Evolutionary conservation across 1,140 invertebrate genomes (phyloP).

Genomic region (Doryteuthis pealeii): DNA sequence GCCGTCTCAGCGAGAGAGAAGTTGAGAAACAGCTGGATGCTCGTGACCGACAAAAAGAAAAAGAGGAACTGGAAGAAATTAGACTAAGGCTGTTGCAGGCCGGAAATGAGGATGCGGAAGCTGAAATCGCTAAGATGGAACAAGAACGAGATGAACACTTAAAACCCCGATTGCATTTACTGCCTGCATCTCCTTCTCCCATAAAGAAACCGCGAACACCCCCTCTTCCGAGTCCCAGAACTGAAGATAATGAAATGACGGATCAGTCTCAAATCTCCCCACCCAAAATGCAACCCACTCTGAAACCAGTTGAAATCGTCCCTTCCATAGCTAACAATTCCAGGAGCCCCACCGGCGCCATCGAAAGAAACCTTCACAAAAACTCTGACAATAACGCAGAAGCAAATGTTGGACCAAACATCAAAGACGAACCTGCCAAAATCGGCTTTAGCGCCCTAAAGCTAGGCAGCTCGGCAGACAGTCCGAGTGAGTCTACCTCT

Average conservation of each 20-base stretch:
- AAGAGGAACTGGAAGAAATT: conserved; percentile 89
- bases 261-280: conserved; percentile 17
- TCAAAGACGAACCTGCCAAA: conserved; percentile 41
- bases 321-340: conserved; percentile 26
- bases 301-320: conserved; percentile 36
- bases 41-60: conserved; percentile 85
- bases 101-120: conserved; percentile 77
- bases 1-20: conserved; percentile 84
- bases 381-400: conserved; percentile 25
- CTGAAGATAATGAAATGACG: conserved; percentile 22
- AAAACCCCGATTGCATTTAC: conserved; percentile 67
- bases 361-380: conserved; percentile 26
- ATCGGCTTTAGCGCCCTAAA: conserved; percentile 48
- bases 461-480: conserved; percentile 37
- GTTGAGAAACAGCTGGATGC: conserved; percentile 89
- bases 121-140: conserved; percentile 74
- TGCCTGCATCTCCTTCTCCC: conserved; percentile 29
- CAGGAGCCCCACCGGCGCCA: conserved; percentile 30
- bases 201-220: conserved; percentile 27
- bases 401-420: conserved; percentile 31
- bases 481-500: conserved; percentile 23
- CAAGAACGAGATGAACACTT: conserved; percentile 80
- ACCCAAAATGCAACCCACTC: conserved; percentile 45
- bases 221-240: conserved; percentile 22
- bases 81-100: conserved; percentile 80